A percentile compares a stretch with the other conserved stretches of the same genome.
These are phyloP conservation scores for Xestia rhomboidea DNA, from an alignment of 2,888 invertebrate genomes.

Conservation along the genomic window DNA sequence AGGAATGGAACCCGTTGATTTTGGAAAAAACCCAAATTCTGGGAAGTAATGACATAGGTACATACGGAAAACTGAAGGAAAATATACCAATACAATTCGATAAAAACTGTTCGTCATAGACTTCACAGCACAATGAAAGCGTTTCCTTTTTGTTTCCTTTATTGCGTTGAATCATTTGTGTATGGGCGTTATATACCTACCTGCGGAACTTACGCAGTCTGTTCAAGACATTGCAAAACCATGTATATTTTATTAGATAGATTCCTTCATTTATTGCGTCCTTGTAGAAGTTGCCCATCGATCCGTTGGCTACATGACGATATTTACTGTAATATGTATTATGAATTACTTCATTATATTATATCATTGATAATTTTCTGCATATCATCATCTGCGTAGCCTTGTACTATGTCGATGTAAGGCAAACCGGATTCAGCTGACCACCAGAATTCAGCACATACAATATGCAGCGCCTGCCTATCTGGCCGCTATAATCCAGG, in stretches of 20 bases:
- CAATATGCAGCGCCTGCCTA: not conserved
- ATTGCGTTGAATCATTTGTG: conserved; percentile 45
- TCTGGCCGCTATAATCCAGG: not conserved
- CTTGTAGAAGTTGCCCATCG: conserved; percentile 23
- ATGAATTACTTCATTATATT: conserved; percentile 5
- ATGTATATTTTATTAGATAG: conserved; percentile 13
- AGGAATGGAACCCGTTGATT: not conserved
- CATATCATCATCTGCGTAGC: not conserved
- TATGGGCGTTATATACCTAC: conserved; percentile 7
- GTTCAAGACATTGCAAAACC: conserved; percentile 41
- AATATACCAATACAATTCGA: conserved; percentile 12
- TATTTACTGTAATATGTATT: not conserved
- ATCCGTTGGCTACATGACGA: not conserved
- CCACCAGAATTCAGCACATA: not conserved
- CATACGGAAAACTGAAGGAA: not conserved
- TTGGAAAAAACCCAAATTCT: not conserved
- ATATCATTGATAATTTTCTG: not conserved
- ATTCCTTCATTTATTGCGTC: not conserved
- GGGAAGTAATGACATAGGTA: not conserved
- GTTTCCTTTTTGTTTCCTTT: conserved; percentile 57
- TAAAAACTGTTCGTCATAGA: conserved; percentile 32
- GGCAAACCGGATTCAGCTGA: not conserved
- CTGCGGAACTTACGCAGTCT: conserved; percentile 45
- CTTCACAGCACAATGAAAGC: conserved; percentile 30
- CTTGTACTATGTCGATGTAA: not conserved